phyloP scores from a whole-genome alignment of 2,113 vertebrate species.

The Amphiprion ocellaris region DNA sequence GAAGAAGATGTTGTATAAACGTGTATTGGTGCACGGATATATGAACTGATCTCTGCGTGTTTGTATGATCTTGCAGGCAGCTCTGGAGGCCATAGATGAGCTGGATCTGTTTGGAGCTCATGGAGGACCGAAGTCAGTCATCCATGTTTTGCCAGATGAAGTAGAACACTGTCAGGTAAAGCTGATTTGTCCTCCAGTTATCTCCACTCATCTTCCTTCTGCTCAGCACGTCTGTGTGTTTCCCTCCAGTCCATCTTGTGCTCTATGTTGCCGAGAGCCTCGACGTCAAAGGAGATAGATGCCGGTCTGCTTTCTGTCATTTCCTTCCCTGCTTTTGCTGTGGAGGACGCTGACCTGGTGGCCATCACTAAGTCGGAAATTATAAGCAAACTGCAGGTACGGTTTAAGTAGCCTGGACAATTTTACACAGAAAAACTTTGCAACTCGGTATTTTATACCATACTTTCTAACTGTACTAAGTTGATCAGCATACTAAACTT shows the following conservation, averaged over 20 bases:
- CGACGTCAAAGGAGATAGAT: conserved; percentile 97
- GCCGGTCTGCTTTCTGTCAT: conserved; percentile 96
- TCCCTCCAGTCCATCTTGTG: conserved; percentile 93
- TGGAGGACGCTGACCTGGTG: conserved; percentile 94
- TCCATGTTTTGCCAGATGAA: conserved; percentile 97
- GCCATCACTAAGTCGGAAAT: conserved; percentile 96
- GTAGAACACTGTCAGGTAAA: conserved; percentile 98
- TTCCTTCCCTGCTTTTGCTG: conserved; percentile 98
- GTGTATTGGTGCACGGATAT: background rate
- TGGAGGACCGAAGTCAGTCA: conserved; percentile 95
- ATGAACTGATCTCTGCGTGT: background rate
- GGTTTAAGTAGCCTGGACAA: background rate
- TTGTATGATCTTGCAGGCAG: conserved; percentile 86
- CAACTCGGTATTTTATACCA: background rate
- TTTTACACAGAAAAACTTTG: background rate
- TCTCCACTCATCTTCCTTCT: conserved; percentile 10
- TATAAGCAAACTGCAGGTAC: conserved; percentile 94
- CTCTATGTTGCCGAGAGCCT: conserved; percentile 97
- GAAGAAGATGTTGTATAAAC: background rate
- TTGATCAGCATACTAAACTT: background rate
- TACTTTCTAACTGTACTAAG: background rate
- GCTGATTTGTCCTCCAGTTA: background rate
- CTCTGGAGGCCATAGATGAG: conserved; percentile 98
- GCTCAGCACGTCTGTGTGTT: conserved; percentile 4
- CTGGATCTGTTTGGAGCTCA: conserved; percentile 96